phyloP scores from a whole-genome alignment of 1,140 invertebrate genomes.

The Bombus soroeensis region DNA sequence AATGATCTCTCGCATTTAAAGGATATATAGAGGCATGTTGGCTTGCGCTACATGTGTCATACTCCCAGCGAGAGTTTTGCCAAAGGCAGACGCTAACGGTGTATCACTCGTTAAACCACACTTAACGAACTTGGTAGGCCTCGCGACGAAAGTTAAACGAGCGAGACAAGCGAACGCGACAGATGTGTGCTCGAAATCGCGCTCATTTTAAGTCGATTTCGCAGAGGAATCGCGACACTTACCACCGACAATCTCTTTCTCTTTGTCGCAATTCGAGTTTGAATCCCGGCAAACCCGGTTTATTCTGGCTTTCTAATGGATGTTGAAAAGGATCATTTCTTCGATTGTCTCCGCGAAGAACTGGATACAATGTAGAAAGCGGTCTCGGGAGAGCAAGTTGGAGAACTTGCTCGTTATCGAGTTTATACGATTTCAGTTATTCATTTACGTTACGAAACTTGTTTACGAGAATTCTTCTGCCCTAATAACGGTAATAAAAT shows the following conservation, averaged over 20 bases:
- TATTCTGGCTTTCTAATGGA: too few relatives aligned
- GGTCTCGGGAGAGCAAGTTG: neutral
- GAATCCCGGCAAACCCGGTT: neutral
- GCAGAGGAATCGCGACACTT: slow-evolving; percentile 11
- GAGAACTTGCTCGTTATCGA: neutral
- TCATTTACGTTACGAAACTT: neutral
- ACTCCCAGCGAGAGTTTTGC: neutral
- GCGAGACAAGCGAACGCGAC: slow-evolving; percentile 14
- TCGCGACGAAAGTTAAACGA: slow-evolving; percentile 33
- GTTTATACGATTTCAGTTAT: slow-evolving; percentile 2
- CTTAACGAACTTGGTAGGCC: slow-evolving; percentile 33
- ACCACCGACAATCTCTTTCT: neutral
- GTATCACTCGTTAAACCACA: slow-evolving; percentile 33
- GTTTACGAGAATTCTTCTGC: neutral
- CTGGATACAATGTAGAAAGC: neutral
- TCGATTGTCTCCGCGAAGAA: neutral
- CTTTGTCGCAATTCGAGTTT: slow-evolving; percentile 27
- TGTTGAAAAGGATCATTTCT: neutral
- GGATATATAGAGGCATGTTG: neutral
- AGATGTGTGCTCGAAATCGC: slow-evolving; percentile 12
- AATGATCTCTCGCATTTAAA: neutral
- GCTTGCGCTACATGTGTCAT: too few relatives aligned
- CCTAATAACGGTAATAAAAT: too few relatives aligned
- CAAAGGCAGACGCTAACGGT: neutral
- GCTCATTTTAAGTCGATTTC: slow-evolving; percentile 52